These are phyloP conservation scores for Tetanocera ferruginea DNA, from an alignment of 2,888 invertebrate genomes.

Conservation along the genomic window DNA sequence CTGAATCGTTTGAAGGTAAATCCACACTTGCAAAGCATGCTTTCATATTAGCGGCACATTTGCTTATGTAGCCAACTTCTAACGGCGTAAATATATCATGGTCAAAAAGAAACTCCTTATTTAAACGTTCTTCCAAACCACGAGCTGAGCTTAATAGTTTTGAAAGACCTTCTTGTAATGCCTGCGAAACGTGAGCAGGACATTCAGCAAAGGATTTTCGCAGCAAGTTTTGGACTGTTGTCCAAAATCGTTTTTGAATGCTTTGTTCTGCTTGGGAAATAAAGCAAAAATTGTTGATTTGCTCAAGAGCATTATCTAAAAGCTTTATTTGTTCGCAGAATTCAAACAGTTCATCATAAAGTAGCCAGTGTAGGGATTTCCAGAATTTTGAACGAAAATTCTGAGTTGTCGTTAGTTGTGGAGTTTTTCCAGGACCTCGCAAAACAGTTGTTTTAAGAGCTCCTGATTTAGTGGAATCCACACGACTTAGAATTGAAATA, in stretches of 20 bases:
- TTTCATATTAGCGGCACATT: conserved; percentile 67
- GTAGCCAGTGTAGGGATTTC: conserved; percentile 89
- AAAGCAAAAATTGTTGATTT: conserved; percentile 60
- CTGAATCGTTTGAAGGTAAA: conserved; percentile 65
- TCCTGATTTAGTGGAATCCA: conserved; percentile 65
- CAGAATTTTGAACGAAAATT: conserved; percentile 79
- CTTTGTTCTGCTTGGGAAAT: conserved; percentile 56
- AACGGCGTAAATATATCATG: conserved; percentile 64
- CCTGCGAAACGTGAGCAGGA: conserved; percentile 65
- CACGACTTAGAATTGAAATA: conserved; percentile 71
- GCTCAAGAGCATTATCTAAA: conserved; percentile 67
- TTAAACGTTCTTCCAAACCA: conserved; percentile 62
- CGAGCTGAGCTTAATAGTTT: conserved; percentile 65
- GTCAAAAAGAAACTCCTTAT: conserved; percentile 63
- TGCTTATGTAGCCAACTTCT: conserved; percentile 67
- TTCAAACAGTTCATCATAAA: conserved; percentile 81
- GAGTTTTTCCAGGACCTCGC: conserved; percentile 72
- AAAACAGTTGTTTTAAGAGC: conserved; percentile 37
- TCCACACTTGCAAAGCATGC: conserved; percentile 63
- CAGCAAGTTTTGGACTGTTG: conserved; percentile 69
- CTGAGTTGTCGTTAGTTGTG: conserved; percentile 71
- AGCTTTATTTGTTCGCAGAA: conserved; percentile 76
- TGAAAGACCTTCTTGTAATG: conserved; percentile 67
- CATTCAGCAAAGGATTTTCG: conserved; percentile 66
- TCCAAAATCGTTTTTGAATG: conserved; percentile 74